phyloP scores from a whole-genome alignment of 2,113 vertebrate genomes.

The Phoxinus phoxinus region DNA sequence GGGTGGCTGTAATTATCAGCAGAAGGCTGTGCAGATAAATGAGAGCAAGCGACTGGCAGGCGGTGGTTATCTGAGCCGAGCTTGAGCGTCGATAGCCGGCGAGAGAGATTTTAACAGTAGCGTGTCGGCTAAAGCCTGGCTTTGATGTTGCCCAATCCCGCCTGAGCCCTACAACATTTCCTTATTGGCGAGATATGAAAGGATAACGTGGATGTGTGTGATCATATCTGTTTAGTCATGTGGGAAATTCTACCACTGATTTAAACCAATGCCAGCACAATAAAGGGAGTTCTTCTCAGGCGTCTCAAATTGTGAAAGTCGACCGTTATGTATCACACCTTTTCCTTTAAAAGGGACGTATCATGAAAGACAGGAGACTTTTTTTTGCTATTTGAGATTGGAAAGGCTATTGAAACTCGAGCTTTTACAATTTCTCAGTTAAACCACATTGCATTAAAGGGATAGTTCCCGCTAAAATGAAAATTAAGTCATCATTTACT shows the following conservation, averaged over 20 bases:
- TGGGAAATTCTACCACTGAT: conserved; percentile 5
- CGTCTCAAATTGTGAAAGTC: neutral
- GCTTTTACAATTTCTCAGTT: neutral
- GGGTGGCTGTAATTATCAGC: conserved; percentile 71
- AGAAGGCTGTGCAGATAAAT: conserved; percentile 72
- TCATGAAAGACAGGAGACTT: neutral
- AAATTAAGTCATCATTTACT: no score
- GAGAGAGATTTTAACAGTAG: conserved; percentile 50
- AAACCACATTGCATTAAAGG: neutral
- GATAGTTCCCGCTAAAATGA: no score
- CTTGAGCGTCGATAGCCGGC: conserved; percentile 18
- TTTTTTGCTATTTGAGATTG: neutral
- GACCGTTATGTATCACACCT: neutral
- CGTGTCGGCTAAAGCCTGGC: conserved; percentile 56
- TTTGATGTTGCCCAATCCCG: conserved; percentile 62
- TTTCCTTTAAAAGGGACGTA: neutral
- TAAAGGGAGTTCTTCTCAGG: neutral
- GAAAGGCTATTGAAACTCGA: neutral
- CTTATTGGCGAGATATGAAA: conserved; percentile 64
- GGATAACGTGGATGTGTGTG: neutral
- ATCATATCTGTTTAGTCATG: neutral
- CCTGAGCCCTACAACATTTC: conserved; percentile 66
- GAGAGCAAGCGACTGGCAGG: conserved; percentile 58
- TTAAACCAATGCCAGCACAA: conserved; percentile 10
- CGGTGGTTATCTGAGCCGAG: conserved; percentile 60